Conservation (phyloP, 2,797 vertebrate species). For the Trichosurus vulpecula region DNA sequence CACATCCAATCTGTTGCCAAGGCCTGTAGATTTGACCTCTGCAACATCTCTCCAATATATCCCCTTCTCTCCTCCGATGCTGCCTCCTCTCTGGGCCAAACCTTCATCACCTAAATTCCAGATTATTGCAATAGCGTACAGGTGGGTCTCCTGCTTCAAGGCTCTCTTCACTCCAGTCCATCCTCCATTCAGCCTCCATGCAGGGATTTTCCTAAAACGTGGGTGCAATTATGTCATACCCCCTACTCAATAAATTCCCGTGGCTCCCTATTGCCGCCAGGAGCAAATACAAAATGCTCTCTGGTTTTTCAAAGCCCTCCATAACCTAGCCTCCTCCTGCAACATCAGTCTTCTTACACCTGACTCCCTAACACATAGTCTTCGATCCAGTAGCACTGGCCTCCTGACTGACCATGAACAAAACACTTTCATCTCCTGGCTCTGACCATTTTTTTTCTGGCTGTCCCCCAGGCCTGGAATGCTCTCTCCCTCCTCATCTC, state of each 20-base stretch:
- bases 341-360: not conserved
- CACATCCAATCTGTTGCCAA: not conserved
- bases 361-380: not conserved
- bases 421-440: not conserved
- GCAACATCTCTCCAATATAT: not conserved
- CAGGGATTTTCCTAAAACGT: not conserved
- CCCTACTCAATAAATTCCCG: not conserved
- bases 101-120: not conserved
- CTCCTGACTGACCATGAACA: not conserved
- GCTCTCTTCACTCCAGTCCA: not conserved
- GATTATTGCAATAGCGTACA: not conserved
- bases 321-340: not conserved
- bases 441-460: not conserved
- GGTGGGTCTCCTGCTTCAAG: not conserved
- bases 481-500: not conserved
- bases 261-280: not conserved
- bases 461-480: not conserved
- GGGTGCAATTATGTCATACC: rapidly evolving
- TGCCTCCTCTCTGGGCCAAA: not conserved
- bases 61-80: not conserved
- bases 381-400: not conserved
- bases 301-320: not conserved
- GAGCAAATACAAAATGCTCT: not conserved
- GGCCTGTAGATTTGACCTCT: not conserved
- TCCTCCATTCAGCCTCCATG: not conserved